phyloP scores from a whole-genome alignment of 2,888 invertebrate genomes.

The Drosophila austrosaltans region DNA sequence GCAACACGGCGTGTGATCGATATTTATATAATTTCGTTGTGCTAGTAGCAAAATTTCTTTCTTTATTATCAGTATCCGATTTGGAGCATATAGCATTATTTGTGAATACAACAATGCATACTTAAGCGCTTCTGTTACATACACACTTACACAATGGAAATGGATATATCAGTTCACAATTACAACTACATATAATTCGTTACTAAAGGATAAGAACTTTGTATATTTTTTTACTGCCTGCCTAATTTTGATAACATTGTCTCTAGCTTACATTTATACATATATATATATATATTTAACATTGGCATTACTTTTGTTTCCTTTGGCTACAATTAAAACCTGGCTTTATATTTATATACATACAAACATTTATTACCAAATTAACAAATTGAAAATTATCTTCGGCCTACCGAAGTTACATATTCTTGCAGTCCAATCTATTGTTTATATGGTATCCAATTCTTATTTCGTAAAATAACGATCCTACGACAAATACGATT shows the following conservation, averaged over 20 bases:
- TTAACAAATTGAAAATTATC: constrained; percentile 30
- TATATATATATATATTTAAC: constrained; percentile 50
- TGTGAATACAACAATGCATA: not conserved
- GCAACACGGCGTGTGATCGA: too few relatives aligned
- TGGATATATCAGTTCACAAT: constrained; percentile 32
- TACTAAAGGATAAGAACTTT: constrained; percentile 37
- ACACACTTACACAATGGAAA: constrained; percentile 23
- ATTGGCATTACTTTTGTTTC: constrained; percentile 62
- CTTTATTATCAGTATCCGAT: too few relatives aligned
- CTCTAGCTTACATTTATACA: constrained; percentile 56
- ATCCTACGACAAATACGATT: not conserved
- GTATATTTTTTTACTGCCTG: constrained; percentile 57
- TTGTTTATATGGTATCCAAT: not conserved
- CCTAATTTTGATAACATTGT: constrained; percentile 44
- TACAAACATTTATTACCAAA: constrained; percentile 46
- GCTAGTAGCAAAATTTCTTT: too few relatives aligned
- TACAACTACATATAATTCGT: constrained; percentile 36
- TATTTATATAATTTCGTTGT: too few relatives aligned
- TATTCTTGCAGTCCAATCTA: constrained; percentile 1
- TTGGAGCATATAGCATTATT: not conserved
- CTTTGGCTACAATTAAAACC: constrained; percentile 59
- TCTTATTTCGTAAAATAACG: not conserved
- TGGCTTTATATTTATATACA: constrained; percentile 53
- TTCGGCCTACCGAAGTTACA: not conserved
- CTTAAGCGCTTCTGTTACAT: constrained; percentile 11